A percentile compares a stretch with the other conserved stretches of the same genome.
phyloP scores from a whole-genome alignment of 2,888 invertebrate species.

The Hyalella azteca region DNA sequence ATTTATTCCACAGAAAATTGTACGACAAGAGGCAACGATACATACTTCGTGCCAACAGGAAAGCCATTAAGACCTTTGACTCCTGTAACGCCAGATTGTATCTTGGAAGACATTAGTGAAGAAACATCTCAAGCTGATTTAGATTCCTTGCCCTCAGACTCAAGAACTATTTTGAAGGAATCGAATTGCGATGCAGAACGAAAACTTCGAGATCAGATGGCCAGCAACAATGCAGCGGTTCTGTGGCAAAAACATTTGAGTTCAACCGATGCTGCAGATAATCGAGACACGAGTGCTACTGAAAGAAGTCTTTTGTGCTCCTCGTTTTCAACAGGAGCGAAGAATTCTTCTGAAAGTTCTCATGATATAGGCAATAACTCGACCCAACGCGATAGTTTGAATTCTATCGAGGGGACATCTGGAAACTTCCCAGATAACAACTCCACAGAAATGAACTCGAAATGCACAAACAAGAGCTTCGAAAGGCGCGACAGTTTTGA shows the following conservation, averaged over 20 bases:
- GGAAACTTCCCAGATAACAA: not conserved
- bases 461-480: not conserved
- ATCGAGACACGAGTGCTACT: slow-evolving; percentile 3
- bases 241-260: not conserved
- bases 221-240: not conserved
- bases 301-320: slow-evolving; percentile 1
- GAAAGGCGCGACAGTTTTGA: not conserved
- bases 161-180: not conserved
- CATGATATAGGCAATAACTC: not conserved
- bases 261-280: slow-evolving; percentile 13
- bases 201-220: not conserved
- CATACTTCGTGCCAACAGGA: not conserved
- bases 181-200: not conserved
- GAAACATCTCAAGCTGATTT: slow-evolving; percentile 23
- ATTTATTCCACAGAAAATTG: too few relatives aligned
- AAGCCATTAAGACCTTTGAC: slow-evolving; percentile 8
- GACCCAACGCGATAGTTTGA: not conserved
- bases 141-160: not conserved
- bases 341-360: not conserved
- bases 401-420: not conserved
- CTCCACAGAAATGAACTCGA: not conserved
- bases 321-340: not conserved
- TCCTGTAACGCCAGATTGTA: slow-evolving; percentile 20
- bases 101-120: slow-evolving; percentile 35
- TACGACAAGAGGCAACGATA: not conserved